Percentiles rank a stretch among this genome's conserved stretches.
Evolutionary conservation across 2,888 invertebrate species (phyloP).

Genomic region (Gymnosoma rotundatum): DNA sequence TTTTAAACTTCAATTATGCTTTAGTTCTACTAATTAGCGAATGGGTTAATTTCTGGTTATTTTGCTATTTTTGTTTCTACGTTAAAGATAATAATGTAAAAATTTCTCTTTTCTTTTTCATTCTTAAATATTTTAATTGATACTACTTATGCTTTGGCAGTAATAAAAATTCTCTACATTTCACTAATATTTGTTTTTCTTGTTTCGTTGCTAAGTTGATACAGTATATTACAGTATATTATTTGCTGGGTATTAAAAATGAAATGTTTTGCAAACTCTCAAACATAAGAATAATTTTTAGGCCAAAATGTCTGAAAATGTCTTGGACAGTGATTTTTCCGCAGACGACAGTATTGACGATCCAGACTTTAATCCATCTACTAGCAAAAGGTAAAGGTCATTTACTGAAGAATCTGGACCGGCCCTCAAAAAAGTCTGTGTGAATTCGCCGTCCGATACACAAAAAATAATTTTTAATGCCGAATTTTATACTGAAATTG

Average conservation of each 20-base stretch:
- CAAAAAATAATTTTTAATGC: constrained; percentile 6
- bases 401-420: neutral
- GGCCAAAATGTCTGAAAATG: neutral
- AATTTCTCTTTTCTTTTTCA: no score
- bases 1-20: no score
- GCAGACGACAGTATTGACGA: constrained; percentile 1
- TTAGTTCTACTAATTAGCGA: no score
- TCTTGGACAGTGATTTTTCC: constrained; percentile 1
- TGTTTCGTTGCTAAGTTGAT: no score
- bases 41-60: no score
- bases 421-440: constrained; percentile 15
- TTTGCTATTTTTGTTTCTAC: no score
- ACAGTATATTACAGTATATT: no score
- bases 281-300: neutral
- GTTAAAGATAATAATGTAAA: no score
- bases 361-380: neutral
- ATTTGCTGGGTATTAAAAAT: neutral
- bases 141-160: no score
- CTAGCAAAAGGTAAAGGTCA: neutral
- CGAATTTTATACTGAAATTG: constrained; percentile 2
- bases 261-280: neutral
- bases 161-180: no score
- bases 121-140: no score
- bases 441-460: neutral
- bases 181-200: no score